Percentiles rank a stretch among this genome's conserved stretches.
These are phyloP conservation scores for Tolypeutes matacus DNA, from an alignment of 2,797 vertebrate genomes.

Conservation along the genomic window DNA sequence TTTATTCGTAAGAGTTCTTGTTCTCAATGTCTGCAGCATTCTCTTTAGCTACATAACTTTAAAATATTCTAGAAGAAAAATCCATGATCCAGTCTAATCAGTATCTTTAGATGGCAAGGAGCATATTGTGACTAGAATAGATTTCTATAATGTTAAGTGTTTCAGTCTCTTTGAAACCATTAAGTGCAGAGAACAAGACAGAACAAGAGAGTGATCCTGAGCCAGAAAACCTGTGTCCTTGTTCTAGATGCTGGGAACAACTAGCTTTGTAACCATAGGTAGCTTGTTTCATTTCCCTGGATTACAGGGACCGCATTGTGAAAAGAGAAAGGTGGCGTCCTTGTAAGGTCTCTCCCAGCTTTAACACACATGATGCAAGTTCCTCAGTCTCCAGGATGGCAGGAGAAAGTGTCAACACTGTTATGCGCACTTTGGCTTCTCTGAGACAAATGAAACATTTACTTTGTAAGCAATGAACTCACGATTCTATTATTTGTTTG, in stretches of 20 bases:
- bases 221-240: neutral
- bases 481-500: neutral
- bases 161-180: neutral
- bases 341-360: neutral
- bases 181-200: neutral
- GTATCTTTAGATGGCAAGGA: neutral
- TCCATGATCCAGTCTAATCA: neutral
- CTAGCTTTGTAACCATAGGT: neutral
- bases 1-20: neutral
- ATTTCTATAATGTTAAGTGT: neutral
- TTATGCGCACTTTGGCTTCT: slow-evolving; percentile 75
- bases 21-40: neutral
- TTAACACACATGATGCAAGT: neutral
- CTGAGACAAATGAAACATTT: slow-evolving; percentile 34
- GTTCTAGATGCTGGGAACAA: neutral
- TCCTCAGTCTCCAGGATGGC: neutral
- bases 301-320: neutral
- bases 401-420: slow-evolving; percentile 36
- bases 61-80: slow-evolving; percentile 10
- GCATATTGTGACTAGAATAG: neutral
- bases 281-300: neutral
- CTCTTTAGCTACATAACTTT: neutral
- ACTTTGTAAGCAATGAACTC: neutral
- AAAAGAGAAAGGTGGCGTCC: neutral
- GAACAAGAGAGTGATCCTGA: rapidly evolving